Evolutionary conservation across 2,797 vertebrate species (phyloP), one percentile per base, ranked within the genome.

Genomic region (Fundulus diaphanus): DNA sequence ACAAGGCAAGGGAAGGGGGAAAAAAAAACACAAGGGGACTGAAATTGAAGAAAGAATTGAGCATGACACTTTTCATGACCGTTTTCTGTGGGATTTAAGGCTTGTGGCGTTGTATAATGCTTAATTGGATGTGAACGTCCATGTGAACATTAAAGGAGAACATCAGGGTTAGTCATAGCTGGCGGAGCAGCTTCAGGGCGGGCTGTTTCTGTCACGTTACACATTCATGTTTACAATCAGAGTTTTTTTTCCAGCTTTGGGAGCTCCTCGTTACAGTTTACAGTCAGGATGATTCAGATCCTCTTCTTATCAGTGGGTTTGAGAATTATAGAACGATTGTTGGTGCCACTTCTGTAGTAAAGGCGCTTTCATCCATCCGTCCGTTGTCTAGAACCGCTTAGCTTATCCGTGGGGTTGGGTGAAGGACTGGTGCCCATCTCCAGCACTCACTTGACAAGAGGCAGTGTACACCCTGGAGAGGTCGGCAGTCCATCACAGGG

Each of bases 71-170:
- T 52, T 76, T 79, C 59, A 29, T 52, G 29, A 61, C 29, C 35
- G 12, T 70, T 79, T 74, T 52, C 52, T 52, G 12, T 57, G 48
- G 61, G 69, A 27, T 48, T 77, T 72, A 15, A 48, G 24, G 69
- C 61, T 72, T 18, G 27, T 70, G 42, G 72, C 13, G 73, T n/a
- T 37, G 3, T 20, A 3, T 51, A 22, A 49, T 65, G 37, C 74
- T 70, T 65, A 83, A 82, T 72, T 51, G 40, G 65, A 85, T 76
- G 85, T 79, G 69, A 87, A 76, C 56, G 24, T 68, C 22, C 46
- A 37, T 46, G 77, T 27, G 11, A 85, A 78, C 68, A 35, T 73
- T 80, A 77, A n/a, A 40, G 71, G 72, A 78, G 33, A 68, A 24
- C 59, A 76, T 22, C 65, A 74, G 48, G 78, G 74, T 81, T 75